phyloP scores from a whole-genome alignment of 2,113 vertebrate genomes.

The Dipodomys ordii region DNA sequence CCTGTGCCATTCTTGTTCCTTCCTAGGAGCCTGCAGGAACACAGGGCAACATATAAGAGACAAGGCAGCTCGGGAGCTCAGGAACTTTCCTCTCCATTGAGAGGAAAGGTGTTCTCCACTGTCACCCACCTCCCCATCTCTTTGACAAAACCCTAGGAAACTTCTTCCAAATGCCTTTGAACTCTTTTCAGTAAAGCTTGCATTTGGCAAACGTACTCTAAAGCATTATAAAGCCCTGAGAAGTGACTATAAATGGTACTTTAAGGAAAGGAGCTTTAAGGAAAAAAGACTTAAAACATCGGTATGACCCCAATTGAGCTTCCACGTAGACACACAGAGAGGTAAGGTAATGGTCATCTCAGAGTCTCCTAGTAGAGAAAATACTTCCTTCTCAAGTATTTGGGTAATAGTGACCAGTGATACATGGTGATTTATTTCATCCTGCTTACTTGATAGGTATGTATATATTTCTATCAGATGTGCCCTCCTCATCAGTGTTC shows the following conservation, averaged over 20 bases:
- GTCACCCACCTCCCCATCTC: no score
- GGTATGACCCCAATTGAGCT: no score
- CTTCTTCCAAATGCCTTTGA: background rate
- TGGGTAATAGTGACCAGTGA: no score
- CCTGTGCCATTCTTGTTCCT: fast-evolving
- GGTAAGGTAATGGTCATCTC: no score
- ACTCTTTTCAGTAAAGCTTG: background rate
- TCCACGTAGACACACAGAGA: no score
- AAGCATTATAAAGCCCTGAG: background rate
- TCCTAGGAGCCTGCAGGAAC: background rate
- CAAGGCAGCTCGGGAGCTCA: no score
- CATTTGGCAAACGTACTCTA: background rate
- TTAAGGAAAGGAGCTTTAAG: background rate
- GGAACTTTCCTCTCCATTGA: background rate
- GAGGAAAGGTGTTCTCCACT: fast-evolving
- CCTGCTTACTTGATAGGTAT: background rate
- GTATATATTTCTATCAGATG: background rate
- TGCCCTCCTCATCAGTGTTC: background rate
- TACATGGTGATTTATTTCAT: background rate
- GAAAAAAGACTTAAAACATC: background rate
- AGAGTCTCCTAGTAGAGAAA: no score
- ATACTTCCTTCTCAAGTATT: no score
- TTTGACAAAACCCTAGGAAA: background rate
- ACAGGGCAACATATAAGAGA: no score
- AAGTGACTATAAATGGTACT: background rate